Evolutionary conservation across 2,888 invertebrate genomes (phyloP).

Genomic region (Malacosoma neustria): DNA sequence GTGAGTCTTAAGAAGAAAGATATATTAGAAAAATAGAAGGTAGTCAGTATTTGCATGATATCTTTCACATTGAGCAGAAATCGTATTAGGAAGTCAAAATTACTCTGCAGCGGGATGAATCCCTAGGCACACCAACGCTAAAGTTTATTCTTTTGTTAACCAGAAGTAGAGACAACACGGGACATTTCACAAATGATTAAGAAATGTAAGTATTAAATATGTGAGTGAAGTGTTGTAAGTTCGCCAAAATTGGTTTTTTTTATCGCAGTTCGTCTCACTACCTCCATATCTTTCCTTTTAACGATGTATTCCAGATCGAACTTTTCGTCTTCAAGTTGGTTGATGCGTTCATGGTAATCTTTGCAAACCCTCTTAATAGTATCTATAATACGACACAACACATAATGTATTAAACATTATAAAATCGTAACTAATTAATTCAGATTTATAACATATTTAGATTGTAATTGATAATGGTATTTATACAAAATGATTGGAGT

Average conservation of each 20-base stretch:
- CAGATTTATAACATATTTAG: too few species aligned
- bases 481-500: slow-evolving; percentile 2
- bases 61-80: slow-evolving; percentile 50
- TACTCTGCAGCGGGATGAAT: slow-evolving; percentile 20
- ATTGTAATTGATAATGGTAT: slow-evolving; percentile 9
- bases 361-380: slow-evolving; percentile 83
- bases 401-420: slow-evolving; percentile 36
- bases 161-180: slow-evolving; percentile 58
- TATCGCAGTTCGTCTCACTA: slow-evolving; percentile 74
- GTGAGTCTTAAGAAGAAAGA: slow-evolving; percentile 48
- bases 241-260: slow-evolving; percentile 48
- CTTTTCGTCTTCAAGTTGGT: slow-evolving; percentile 92
- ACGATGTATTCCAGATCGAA: slow-evolving; percentile 99
- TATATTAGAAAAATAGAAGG: slow-evolving; percentile 43
- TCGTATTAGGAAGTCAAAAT: slow-evolving; percentile 50
- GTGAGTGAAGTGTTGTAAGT: slow-evolving; percentile 56
- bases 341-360: slow-evolving; percentile 92
- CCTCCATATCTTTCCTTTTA: slow-evolving; percentile 99
- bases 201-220: slow-evolving; percentile 31
- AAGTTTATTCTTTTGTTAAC: slow-evolving; percentile 47
- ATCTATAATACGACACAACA: slow-evolving; percentile 78
- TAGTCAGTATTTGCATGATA: slow-evolving; percentile 45
- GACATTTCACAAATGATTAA: slow-evolving; percentile 52
- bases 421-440: too few species aligned
- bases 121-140: slow-evolving; percentile 33